Evolutionary conservation across 2,888 invertebrate species (phyloP).

Genomic region (Phragmatobia fuliginosa): DNA sequence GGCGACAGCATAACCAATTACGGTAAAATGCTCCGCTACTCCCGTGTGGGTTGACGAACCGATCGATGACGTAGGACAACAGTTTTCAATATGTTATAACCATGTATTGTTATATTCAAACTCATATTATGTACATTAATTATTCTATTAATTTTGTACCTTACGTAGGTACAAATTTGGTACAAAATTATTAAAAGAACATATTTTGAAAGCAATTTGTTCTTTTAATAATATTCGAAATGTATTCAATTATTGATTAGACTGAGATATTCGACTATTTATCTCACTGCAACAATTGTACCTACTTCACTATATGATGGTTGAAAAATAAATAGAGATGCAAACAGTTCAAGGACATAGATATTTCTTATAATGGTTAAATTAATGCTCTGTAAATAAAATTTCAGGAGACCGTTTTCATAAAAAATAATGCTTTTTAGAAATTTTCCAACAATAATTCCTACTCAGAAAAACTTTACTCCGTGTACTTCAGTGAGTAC

Average conservation of each 20-base stretch:
- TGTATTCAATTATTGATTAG: no score
- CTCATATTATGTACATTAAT: background rate
- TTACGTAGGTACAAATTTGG: no score
- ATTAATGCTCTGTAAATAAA: background rate
- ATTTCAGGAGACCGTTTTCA: background rate
- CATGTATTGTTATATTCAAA: background rate
- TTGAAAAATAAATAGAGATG: background rate
- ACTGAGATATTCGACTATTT: background rate
- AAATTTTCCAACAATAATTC: background rate
- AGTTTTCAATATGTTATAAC: slow-evolving; percentile 2
- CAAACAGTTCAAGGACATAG: background rate
- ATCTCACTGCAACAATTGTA: background rate
- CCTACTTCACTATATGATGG: background rate
- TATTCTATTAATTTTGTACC: background rate
- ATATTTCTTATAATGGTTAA: background rate
- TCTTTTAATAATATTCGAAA: background rate
- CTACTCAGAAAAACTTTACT: slow-evolving; percentile 7
- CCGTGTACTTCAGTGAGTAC: slow-evolving; percentile 19
- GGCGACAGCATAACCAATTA: slow-evolving; percentile 29
- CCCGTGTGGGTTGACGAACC: slow-evolving; percentile 2
- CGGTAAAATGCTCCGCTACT: slow-evolving; percentile 5
- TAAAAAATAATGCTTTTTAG: background rate
- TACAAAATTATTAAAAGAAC: no score
- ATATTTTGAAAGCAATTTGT: no score
- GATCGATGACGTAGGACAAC: slow-evolving; percentile 5